phyloP scores from a whole-genome alignment of 2,113 vertebrate genomes.

The Salvelinus namaycush region DNA sequence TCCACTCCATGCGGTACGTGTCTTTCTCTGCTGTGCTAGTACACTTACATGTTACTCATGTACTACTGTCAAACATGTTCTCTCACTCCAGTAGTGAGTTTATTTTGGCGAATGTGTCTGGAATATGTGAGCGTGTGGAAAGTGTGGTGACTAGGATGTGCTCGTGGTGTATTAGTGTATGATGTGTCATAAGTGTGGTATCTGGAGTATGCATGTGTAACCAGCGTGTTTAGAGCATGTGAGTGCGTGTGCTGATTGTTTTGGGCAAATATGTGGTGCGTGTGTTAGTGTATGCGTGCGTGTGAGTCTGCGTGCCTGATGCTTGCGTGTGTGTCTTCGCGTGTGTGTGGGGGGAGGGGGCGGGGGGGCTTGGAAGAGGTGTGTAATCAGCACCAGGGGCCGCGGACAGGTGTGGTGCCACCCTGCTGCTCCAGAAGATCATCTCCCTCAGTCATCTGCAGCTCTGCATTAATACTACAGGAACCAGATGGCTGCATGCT shows the following conservation, averaged over 20 bases:
- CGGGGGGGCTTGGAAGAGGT: no score
- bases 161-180: no score
- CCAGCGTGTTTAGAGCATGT: neutral
- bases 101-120: neutral
- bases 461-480: constrained; percentile 46
- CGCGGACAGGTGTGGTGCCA: neutral
- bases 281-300: neutral
- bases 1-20: constrained; percentile 77
- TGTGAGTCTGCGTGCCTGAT: neutral
- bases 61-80: no score
- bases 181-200: no score
- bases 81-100: neutral
- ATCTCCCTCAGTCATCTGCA: constrained; percentile 22
- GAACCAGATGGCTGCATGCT: constrained; percentile 28
- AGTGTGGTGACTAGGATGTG: neutral
- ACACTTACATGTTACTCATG: neutral
- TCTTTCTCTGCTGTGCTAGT: neutral
- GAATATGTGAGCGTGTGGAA: neutral
- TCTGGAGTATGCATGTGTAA: neutral
- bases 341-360: neutral
- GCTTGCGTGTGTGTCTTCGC: neutral
- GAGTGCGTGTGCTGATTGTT: neutral
- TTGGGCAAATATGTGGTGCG: neutral
- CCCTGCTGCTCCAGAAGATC: constrained; percentile 24
- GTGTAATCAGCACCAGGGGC: no score